Evolutionary conservation across 2,113 vertebrate genomes (phyloP), one percentile per base, ranked within the genome.

Genomic region (Bos indicus): DNA sequence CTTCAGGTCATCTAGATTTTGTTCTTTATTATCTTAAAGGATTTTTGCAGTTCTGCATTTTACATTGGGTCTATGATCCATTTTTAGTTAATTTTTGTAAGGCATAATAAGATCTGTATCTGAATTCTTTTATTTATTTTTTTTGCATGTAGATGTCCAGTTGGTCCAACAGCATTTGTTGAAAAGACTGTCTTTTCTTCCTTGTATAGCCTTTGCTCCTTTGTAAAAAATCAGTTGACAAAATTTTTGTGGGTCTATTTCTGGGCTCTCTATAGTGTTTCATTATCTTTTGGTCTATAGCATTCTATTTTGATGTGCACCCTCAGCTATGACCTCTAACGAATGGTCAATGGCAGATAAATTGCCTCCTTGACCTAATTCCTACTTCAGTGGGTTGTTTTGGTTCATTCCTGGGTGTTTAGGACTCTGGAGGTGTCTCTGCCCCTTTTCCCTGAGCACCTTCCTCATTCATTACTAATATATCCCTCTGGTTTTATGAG

Each of bases 311-410:
- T 51, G 60, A 51, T 26, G 7, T 84, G 33, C 6, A 9, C 25
- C 56, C 30, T 52, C 26, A 59, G 12, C 51, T 8, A 5, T 7
- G 64, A 23, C 26, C 56, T 83, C 40, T 52, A 51, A 36, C 2
- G 16, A 57, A 54, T 7, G 33, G 62, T 33, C 51, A 10, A 14
- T 11, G 13, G n/a, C 9, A 25, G 7, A 36, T 17, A 36, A 15
- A 57, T 15, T 3, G 16, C 43, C 56, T 52, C 26, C 28, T 51
- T 57, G 33, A 14, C 17, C 71, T 51, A 52, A 46, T 30, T 21
- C 46, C 7, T 4, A 5, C 9, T 4, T 23, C 28, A 4, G 1
- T 21, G n/a, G 28, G 33, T n/a, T 17, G n/a, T 19, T 46, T 0
- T n/a, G 54, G 54, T 26, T 86, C 10, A 40, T 43, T 57, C 54